Conservation (phyloP, 2,888 invertebrate genomes). For the Ophioninae sp. region DNA sequence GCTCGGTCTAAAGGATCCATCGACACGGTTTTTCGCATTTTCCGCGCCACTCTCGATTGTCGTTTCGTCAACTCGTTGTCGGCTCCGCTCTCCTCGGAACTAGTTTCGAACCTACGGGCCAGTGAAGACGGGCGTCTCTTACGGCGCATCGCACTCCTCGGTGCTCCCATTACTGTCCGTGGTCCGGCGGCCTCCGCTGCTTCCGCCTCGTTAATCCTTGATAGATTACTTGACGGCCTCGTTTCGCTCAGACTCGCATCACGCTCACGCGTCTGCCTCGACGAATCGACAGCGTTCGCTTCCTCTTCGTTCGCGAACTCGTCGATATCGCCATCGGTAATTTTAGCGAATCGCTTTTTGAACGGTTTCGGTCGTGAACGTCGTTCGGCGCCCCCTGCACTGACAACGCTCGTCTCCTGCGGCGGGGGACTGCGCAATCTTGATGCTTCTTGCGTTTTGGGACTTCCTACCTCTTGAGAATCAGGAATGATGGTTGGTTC, state of each 20-base stretch:
- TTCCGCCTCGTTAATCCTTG: neutral
- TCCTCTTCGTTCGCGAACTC: conserved; percentile 2
- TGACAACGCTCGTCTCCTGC: conserved; percentile 52
- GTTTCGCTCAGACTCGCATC: neutral
- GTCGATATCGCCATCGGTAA: conserved; percentile 10
- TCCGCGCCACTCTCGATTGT: neutral
- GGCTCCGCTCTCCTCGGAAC: conserved; percentile 43
- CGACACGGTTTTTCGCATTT: conserved; percentile 17
- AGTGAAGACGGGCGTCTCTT: conserved; percentile 28
- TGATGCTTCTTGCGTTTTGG: neutral
- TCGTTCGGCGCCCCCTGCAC: conserved; percentile 12
- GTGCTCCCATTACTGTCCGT: conserved; percentile 25
- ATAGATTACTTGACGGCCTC: neutral
- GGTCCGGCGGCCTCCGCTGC: neutral
- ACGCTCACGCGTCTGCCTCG: neutral
- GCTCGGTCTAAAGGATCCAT: conserved; percentile 52
- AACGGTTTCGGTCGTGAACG: conserved; percentile 29
- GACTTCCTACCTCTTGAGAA: neutral
- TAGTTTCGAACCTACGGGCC: conserved; percentile 14
- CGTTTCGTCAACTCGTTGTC: conserved; percentile 12
- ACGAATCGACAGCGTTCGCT: conserved; percentile 19
- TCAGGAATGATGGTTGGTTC: no score
- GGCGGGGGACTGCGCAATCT: neutral
- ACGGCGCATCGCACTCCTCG: conserved; percentile 13
- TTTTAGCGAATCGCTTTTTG: conserved; percentile 27